Evolutionary conservation across 2,888 invertebrate species (phyloP).

Genomic region (Pachliopta kotzebuea): DNA sequence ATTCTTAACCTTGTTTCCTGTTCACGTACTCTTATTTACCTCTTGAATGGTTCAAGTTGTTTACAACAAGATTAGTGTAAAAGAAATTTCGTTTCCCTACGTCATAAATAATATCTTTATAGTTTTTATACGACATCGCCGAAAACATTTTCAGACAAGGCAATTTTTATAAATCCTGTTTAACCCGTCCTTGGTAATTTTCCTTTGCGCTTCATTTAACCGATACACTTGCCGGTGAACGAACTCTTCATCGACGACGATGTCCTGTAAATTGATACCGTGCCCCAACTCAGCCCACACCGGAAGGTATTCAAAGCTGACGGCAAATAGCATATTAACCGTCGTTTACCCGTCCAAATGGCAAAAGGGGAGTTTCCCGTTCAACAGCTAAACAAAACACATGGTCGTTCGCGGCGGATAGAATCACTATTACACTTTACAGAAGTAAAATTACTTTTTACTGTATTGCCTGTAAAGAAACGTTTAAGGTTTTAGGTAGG

Average conservation of each 20-base stretch:
- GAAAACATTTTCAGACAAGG: background rate
- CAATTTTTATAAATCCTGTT: background rate
- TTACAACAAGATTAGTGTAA: background rate
- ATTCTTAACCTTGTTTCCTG: too few species aligned
- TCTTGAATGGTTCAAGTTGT: background rate
- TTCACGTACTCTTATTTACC: too few species aligned
- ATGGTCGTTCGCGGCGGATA: slow-evolving; percentile 34
- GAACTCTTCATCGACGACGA: slow-evolving; percentile 43
- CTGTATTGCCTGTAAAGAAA: background rate
- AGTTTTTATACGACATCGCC: background rate
- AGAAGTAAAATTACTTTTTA: slow-evolving; percentile 13
- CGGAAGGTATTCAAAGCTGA: slow-evolving; percentile 42
- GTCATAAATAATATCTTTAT: background rate
- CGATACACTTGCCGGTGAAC: slow-evolving; percentile 37
- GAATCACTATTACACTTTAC: slow-evolving; percentile 20
- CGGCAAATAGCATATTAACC: slow-evolving; percentile 18
- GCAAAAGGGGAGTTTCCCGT: slow-evolving; percentile 27
- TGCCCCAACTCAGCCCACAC: slow-evolving; percentile 34
- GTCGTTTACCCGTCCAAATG: slow-evolving; percentile 18
- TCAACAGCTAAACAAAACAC: slow-evolving; percentile 32
- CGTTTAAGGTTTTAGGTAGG: background rate
- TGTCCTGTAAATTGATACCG: slow-evolving; percentile 47
- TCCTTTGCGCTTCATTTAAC: slow-evolving; percentile 7
- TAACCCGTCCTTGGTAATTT: slow-evolving; percentile 8
- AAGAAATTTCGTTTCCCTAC: background rate